Conservation (phyloP, 2,113 vertebrate genomes). For the Tautogolabrus adspersus region DNA sequence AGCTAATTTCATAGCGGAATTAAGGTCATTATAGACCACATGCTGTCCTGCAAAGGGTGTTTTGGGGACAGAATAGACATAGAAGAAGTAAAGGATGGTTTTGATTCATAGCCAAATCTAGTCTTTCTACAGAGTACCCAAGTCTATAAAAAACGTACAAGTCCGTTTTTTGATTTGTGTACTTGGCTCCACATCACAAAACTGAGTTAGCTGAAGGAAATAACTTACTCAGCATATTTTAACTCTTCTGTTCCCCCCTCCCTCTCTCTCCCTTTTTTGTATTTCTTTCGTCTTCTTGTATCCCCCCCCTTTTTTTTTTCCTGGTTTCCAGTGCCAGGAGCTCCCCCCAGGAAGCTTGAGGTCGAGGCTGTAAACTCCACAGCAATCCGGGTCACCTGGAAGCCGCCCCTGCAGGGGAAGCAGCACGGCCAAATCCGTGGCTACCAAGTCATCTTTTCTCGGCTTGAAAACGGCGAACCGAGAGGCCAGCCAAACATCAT, state of each 20-base stretch:
- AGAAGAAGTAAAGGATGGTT: slow-evolving; percentile 18
- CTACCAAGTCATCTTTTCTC: slow-evolving; percentile 96
- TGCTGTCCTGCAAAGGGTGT: slow-evolving; percentile 43
- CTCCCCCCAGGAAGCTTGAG: slow-evolving; percentile 95
- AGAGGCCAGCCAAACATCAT: slow-evolving; percentile 93
- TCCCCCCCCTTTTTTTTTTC: background rate
- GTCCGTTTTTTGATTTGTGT: slow-evolving; percentile 56
- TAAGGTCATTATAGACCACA: slow-evolving; percentile 62
- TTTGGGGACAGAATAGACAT: slow-evolving; percentile 37
- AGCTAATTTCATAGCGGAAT: slow-evolving; percentile 74
- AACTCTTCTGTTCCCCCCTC: background rate
- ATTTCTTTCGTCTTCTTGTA: background rate
- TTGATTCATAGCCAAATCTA: slow-evolving; percentile 39
- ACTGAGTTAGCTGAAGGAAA: slow-evolving; percentile 42
- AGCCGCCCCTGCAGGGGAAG: slow-evolving; percentile 92
- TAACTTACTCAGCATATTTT: slow-evolving; percentile 40
- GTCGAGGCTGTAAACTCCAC: slow-evolving; percentile 96
- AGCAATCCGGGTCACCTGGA: slow-evolving; percentile 94
- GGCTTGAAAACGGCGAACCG: slow-evolving; percentile 93
- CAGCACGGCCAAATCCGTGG: slow-evolving; percentile 98
- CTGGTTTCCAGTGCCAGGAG: slow-evolving; percentile 91
- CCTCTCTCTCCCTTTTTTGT: slow-evolving; percentile 7
- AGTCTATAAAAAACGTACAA: slow-evolving; percentile 43
- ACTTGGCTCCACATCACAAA: slow-evolving; percentile 62
- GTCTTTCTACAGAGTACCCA: slow-evolving; percentile 7